Conservation (phyloP, 53 echinoderm and acorn worm species). For the Hippasteria phrygiana region DNA sequence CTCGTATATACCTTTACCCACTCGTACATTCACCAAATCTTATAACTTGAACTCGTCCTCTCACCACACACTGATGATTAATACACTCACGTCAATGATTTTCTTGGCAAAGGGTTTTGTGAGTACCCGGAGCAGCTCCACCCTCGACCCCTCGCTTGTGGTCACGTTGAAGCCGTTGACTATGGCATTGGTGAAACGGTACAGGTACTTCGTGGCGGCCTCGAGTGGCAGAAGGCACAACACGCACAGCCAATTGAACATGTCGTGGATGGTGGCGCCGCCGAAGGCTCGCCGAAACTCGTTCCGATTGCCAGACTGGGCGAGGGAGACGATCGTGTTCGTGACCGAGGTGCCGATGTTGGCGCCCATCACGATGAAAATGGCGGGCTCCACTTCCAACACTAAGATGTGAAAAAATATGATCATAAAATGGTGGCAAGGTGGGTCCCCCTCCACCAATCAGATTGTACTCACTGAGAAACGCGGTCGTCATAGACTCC, state of each 20-base stretch:
- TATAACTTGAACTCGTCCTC: too few relatives aligned
- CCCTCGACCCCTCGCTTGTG: slow-evolving; percentile 69
- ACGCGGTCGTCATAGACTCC: too few relatives aligned
- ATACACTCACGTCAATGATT: slow-evolving; percentile 68
- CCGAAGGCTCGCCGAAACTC: slow-evolving; percentile 86
- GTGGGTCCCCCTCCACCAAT: too few relatives aligned
- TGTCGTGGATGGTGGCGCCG: slow-evolving; percentile 86
- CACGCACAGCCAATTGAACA: slow-evolving; percentile 89
- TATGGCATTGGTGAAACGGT: slow-evolving; percentile 64
- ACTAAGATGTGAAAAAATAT: background rate
- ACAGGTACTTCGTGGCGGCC: slow-evolving; percentile 74
- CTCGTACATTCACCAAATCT: too few relatives aligned
- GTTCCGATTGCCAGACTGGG: slow-evolving; percentile 83
- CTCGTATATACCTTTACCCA: too few relatives aligned
- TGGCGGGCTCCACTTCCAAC: slow-evolving; percentile 74
- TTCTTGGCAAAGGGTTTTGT: slow-evolving; percentile 83
- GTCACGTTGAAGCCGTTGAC: slow-evolving; percentile 68
- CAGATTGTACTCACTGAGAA: too few relatives aligned
- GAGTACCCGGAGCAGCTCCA: slow-evolving; percentile 77
- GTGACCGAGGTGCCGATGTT: slow-evolving; percentile 88
- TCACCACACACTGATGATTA: background rate
- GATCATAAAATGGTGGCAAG: background rate
- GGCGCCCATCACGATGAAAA: slow-evolving; percentile 85
- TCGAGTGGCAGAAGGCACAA: slow-evolving; percentile 77
- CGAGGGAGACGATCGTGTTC: slow-evolving; percentile 85